phyloP scores from a whole-genome alignment of 1,140 invertebrate genomes.

The Temnothorax nylanderi region DNA sequence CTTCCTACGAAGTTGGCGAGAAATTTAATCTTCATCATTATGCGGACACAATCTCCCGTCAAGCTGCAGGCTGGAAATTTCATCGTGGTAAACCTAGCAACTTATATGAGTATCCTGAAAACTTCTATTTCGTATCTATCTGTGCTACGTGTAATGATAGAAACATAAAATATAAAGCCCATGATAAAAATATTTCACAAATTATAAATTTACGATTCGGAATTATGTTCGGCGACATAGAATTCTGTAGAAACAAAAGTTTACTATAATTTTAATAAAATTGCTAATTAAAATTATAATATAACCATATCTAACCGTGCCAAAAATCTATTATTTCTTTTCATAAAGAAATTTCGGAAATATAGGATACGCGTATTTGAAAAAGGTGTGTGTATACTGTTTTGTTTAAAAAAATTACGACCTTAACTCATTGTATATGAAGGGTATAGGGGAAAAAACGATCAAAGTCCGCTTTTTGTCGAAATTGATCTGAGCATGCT shows the following conservation, averaged over 20 bases:
- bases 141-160: conserved; percentile 64
- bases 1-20: conserved; percentile 15
- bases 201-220: background rate
- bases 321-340: background rate
- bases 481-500: too few relatives aligned
- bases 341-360: background rate
- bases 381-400: background rate
- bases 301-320: background rate
- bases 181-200: background rate
- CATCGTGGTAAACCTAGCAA: conserved; percentile 57
- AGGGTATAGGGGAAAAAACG: too few relatives aligned
- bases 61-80: conserved; percentile 47
- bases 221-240: background rate
- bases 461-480: too few relatives aligned
- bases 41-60: conserved; percentile 34
- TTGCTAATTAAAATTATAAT: background rate
- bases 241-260: conserved; percentile 10
- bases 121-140: conserved; percentile 68
- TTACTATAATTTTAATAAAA: conserved; percentile 42
- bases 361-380: background rate
- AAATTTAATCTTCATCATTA: conserved; percentile 46
- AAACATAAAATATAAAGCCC: background rate
- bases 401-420: background rate
- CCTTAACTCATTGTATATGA: background rate
- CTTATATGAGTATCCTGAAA: conserved; percentile 65